Conservation (phyloP, 2,888 invertebrate genomes). For the Melanotus villosus region DNA sequence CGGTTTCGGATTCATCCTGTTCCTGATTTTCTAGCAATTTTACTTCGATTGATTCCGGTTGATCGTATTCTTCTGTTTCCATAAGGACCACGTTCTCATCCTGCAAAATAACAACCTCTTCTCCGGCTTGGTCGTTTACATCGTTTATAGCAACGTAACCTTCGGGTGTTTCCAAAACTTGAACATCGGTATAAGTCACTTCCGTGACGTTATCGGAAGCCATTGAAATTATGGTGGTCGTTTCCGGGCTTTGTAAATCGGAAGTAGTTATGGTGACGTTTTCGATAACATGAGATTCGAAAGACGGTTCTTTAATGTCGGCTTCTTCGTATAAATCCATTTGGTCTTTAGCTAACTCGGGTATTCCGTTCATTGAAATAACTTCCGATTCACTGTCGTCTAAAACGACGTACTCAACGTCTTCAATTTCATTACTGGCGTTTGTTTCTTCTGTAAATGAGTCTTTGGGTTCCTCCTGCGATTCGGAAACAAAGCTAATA, state of each 20-base stretch:
- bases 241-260: neutral
- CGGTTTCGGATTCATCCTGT: neutral
- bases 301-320: neutral
- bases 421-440: neutral
- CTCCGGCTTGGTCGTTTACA: neutral
- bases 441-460: neutral
- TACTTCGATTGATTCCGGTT: neutral
- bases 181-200: neutral
- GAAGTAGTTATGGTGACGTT: neutral
- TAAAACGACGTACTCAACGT: neutral
- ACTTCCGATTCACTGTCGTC: neutral
- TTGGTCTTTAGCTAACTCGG: neutral
- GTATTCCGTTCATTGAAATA: neutral
- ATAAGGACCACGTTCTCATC: neutral
- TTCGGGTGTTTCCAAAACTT: neutral
- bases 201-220: neutral
- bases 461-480: too few relatives aligned
- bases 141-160: neutral
- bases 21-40: neutral
- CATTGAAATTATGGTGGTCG: neutral
- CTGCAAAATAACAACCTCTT: slow-evolving; percentile 6
- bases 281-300: neutral
- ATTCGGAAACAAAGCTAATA: too few relatives aligned
- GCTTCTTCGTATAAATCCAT: neutral
- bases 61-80: slow-evolving; percentile 7